Evolutionary conservation across 2,113 vertebrate species (phyloP).

Genomic region (human): DNA sequence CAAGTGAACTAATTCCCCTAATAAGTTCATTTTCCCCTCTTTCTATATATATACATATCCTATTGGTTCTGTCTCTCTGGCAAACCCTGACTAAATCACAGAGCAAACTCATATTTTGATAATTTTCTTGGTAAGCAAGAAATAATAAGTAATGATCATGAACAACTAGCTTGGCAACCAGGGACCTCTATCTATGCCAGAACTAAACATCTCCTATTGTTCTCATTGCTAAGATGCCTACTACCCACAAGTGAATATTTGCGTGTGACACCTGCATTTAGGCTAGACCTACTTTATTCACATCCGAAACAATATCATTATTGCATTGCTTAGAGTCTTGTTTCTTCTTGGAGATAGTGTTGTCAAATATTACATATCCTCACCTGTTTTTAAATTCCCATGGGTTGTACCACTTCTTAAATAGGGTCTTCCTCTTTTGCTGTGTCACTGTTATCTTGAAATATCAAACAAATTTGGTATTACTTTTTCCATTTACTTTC

Average conservation of each 20-base stretch:
- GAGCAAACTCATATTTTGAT: neutral
- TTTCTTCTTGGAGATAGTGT: neutral
- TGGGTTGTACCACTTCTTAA: neutral
- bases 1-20: neutral
- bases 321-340: neutral
- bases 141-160: neutral
- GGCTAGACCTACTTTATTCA: neutral
- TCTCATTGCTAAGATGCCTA: neutral
- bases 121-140: slow-evolving; percentile 26
- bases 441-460: neutral
- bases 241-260: neutral
- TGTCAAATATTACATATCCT: neutral
- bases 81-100: neutral
- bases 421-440: neutral
- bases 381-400: too few species aligned
- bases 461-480: neutral
- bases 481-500: neutral
- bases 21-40: neutral
- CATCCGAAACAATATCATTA: neutral
- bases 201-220: neutral
- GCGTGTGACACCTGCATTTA: neutral
- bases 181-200: neutral
- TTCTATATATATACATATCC: neutral
- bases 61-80: neutral
- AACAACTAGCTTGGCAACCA: neutral